Percentiles rank a stretch among this genome's conserved stretches.
These are phyloP conservation scores for Drosophila quadrilineata DNA, from an alignment of 1,140 invertebrate genomes.

Conservation along the genomic window DNA sequence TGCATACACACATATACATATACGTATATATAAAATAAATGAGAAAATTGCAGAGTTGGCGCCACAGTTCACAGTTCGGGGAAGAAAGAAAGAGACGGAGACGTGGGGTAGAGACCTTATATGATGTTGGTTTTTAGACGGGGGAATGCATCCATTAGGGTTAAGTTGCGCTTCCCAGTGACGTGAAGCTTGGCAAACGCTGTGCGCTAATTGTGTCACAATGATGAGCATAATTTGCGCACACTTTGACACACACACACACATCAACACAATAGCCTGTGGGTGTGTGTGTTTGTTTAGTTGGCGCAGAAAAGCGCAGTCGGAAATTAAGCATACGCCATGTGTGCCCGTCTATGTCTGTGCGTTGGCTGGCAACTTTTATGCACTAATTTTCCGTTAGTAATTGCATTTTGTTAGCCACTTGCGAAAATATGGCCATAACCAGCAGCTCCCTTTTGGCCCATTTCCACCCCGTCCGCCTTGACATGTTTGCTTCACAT, in stretches of 20 bases:
- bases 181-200: slow-evolving; percentile 16
- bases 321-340: slow-evolving; percentile 71
- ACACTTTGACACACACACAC: slow-evolving; percentile 39
- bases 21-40: too few species aligned
- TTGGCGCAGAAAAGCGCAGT: slow-evolving; percentile 24
- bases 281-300: background rate
- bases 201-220: slow-evolving; percentile 73
- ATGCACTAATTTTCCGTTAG: slow-evolving; percentile 71
- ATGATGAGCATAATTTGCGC: slow-evolving; percentile 75
- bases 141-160: slow-evolving; percentile 61
- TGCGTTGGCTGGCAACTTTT: slow-evolving; percentile 18
- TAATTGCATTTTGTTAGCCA: slow-evolving; percentile 60
- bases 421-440: slow-evolving; percentile 4
- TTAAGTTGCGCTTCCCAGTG: slow-evolving; percentile 48
- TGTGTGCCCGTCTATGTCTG: slow-evolving; percentile 38
- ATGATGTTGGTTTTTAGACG: background rate
- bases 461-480: background rate
- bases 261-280: background rate
- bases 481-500: background rate
- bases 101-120: too few species aligned
- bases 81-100: too few species aligned
- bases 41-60: slow-evolving; percentile 65
- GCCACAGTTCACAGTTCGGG: slow-evolving; percentile 25
- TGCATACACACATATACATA: too few species aligned
- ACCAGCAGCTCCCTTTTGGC: background rate